A percentile compares a stretch with the other conserved stretches of the same genome.
Conservation (phyloP, 2,113 vertebrate genomes). For the Mellivora capensis region DNA sequence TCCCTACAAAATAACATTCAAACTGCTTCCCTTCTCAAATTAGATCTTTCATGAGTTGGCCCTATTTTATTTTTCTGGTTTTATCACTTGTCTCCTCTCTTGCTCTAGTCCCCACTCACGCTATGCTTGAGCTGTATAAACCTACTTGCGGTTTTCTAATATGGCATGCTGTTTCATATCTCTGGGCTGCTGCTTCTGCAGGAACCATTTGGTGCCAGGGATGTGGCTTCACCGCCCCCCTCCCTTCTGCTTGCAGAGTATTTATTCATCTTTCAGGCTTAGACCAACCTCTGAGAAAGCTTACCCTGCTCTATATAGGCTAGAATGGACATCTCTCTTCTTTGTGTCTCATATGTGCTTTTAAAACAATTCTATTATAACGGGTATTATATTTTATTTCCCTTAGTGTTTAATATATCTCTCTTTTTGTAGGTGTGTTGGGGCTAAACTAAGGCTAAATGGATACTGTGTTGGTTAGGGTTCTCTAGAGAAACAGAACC, state of each 20-base stretch:
- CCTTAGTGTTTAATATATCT: not conserved
- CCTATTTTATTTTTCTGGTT: not conserved
- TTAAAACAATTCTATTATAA: not conserved
- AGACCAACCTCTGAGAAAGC: conserved; percentile 1
- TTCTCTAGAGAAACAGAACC: not conserved
- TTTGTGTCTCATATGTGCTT: not conserved
- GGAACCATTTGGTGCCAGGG: not conserved
- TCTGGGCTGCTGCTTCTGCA: not conserved
- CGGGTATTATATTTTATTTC: not conserved
- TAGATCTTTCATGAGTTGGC: not conserved
- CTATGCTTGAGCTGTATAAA: conserved; percentile 9
- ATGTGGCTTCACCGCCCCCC: not conserved
- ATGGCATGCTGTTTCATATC: not conserved
- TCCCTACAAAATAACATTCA: conserved; percentile 7
- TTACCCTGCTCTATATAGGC: not conserved
- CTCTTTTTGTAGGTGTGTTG: not conserved
- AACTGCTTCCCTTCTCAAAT: not conserved
- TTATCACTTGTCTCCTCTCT: not conserved
- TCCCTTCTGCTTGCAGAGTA: conserved; percentile 1
- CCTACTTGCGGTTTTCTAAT: not conserved
- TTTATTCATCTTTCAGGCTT: conserved; percentile 37
- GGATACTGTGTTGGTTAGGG: not conserved
- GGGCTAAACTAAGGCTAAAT: not conserved
- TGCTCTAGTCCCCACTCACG: not conserved
- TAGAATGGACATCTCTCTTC: not conserved